Conservation (phyloP, 2,888 invertebrate species). For the Agrilus cyanescens region DNA sequence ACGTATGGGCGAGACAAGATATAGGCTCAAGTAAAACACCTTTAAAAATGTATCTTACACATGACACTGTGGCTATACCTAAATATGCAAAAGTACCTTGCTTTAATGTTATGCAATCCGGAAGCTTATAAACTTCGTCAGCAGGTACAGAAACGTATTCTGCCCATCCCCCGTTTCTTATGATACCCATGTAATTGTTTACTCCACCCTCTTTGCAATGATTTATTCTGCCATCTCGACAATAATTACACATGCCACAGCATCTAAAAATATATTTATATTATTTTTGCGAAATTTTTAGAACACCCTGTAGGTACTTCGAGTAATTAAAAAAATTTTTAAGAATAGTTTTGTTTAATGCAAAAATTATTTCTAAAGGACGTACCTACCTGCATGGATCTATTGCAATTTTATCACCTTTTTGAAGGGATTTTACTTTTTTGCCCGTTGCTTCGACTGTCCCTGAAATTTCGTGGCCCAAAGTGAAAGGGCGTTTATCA, state of each 20-base stretch:
- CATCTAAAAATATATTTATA: conserved; percentile 34
- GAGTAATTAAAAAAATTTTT: no score
- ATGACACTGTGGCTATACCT: no score
- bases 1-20: conserved; percentile 59
- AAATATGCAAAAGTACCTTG: conserved; percentile 37
- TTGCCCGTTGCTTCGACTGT: conserved; percentile 44
- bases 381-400: conserved; percentile 56
- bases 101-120: conserved; percentile 43
- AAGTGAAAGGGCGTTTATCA: conserved; percentile 39
- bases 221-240: conserved; percentile 52
- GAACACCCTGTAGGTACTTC: no score
- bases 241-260: conserved; percentile 48
- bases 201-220: conserved; percentile 49
- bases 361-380: no score
- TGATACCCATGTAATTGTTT: conserved; percentile 54
- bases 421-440: conserved; percentile 42
- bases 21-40: conserved; percentile 57
- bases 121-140: conserved; percentile 46
- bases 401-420: conserved; percentile 54
- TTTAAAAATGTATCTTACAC: conserved; percentile 19
- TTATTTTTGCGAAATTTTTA: background rate
- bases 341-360: no score
- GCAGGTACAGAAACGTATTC: conserved; percentile 50
- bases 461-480: conserved; percentile 62
- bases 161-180: conserved; percentile 56